Conservation (phyloP, 2,888 invertebrate genomes). For the Lissocephala sabroskyi region DNA sequence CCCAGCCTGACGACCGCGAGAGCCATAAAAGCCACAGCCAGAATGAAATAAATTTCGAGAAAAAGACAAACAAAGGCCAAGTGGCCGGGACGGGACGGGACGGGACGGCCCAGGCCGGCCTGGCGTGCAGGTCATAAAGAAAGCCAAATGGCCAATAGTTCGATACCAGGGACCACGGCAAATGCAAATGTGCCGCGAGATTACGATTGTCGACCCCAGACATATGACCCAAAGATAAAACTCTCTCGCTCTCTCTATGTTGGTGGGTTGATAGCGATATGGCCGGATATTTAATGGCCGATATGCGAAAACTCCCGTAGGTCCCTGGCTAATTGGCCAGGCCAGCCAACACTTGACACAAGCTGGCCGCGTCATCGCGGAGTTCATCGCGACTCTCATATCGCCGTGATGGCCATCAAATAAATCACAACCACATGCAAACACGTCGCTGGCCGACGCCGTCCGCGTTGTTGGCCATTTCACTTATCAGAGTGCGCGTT, state of each 20-base stretch:
- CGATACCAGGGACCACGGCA: slow-evolving; percentile 30
- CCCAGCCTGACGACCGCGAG: slow-evolving; percentile 4
- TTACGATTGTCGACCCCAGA: slow-evolving; percentile 10
- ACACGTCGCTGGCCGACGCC: slow-evolving; percentile 9
- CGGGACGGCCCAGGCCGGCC: too few species aligned
- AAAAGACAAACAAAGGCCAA: slow-evolving; percentile 32
- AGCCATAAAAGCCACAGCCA: slow-evolving; percentile 62
- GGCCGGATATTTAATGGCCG: too few species aligned
- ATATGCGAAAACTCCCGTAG: too few species aligned
- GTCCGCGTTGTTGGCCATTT: slow-evolving; percentile 36
- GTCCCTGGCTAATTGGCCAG: too few species aligned
- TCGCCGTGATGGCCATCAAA: slow-evolving; percentile 40
- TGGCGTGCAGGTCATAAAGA: slow-evolving; percentile 51
- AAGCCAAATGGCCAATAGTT: slow-evolving; percentile 30
- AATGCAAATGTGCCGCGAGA: slow-evolving; percentile 44
- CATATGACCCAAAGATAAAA: neutral
- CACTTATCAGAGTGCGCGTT: slow-evolving; percentile 63
- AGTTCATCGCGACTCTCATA: neutral
- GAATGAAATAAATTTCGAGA: slow-evolving; percentile 59
- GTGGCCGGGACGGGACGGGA: too few species aligned
- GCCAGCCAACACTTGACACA: too few species aligned
- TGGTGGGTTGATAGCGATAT: too few species aligned
- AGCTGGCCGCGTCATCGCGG: too few species aligned
- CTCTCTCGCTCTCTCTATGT: too few species aligned
- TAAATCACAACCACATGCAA: slow-evolving; percentile 34